Evolutionary conservation across 2,797 vertebrate genomes (phyloP), one percentile per base, ranked within the genome.

Genomic region (Cyprinella venusta): DNA sequence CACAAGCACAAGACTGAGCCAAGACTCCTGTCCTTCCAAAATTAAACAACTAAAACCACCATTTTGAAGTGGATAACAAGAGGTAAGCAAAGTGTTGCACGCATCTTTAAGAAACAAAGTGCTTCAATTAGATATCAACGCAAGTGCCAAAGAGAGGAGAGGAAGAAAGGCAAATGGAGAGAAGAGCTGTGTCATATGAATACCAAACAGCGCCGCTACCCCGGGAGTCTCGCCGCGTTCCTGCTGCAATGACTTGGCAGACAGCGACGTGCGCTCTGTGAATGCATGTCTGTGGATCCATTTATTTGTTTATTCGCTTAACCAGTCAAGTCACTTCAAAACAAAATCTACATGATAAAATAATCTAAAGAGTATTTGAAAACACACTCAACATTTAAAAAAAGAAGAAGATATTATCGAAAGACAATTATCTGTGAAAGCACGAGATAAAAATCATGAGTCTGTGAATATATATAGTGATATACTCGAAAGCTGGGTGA

Each of bases 91-190:
- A 38, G 36, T 59, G 21, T 64, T 71, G 67, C 85, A 79, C 81
- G 65, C 40, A 68, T 76, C 54, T 83, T 68, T 71, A 69, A 86
- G 71, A 71, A 65, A 80, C 33, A 80, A 86, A 81, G 38, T 18
- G 16, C 40, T 65, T 84, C 78, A 81, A 83, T 80, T 82, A 77
- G 77, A 86, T 56, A 71, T 77, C 63, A 79, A 68, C 69, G 75
- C 33, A 86, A 79, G 77, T 76, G 77, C 48, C 76, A 80, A 42
- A 30, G 26, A 70, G 30, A 83, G 13, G 67, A 69, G 54, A 81
- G 36, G 24, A 70, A 70, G 48, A 79, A 30, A 79, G 18, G 40
- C 3, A 8, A 78, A 50, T 48, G 82, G 56, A 75, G 48, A 85
- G 50, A 19, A 70, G 54, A 70, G 76, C 42, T n/a, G 48, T 59